Percentiles rank a stretch among this genome's conserved stretches.
These are phyloP conservation scores for Lasioglossum oenotherae DNA, from an alignment of 2,888 invertebrate species.

Conservation along the genomic window DNA sequence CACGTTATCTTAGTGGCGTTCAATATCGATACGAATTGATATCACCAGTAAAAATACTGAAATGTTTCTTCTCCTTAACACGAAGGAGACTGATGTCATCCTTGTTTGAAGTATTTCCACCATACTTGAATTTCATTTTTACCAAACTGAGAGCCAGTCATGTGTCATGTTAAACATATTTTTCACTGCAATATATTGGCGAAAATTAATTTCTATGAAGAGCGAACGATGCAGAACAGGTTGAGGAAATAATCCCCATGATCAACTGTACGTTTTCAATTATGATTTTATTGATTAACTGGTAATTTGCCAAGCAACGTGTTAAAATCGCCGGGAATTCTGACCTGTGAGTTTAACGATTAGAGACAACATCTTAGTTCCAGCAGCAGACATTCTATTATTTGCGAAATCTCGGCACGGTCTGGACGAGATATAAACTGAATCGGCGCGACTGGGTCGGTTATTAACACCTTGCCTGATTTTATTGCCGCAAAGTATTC, in stretches of 20 bases:
- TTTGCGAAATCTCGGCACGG: conserved; percentile 20
- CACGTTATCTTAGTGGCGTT: neutral
- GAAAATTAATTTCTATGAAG: neutral
- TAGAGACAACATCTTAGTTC: neutral
- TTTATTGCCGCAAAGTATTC: conserved; percentile 48
- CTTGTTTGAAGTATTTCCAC: neutral
- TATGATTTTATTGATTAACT: neutral
- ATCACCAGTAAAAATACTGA: neutral
- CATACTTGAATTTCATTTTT: neutral
- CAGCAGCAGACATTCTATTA: conserved; percentile 29
- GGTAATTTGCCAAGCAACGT: neutral
- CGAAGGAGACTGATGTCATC: neutral
- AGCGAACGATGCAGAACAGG: neutral
- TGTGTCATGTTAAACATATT: neutral
- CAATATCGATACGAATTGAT: neutral
- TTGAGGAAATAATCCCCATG: neutral
- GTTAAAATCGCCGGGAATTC: neutral
- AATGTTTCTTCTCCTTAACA: neutral
- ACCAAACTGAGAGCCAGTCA: neutral
- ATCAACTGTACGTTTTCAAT: neutral
- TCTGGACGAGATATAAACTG: conserved; percentile 4
- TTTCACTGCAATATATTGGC: neutral
- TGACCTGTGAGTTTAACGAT: conserved; percentile 28
- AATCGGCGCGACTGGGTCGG: conserved; percentile 8
- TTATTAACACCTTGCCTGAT: conserved; percentile 58